Conservation (phyloP, 1,140 invertebrate genomes). For the Drosophila arizonae region DNA sequence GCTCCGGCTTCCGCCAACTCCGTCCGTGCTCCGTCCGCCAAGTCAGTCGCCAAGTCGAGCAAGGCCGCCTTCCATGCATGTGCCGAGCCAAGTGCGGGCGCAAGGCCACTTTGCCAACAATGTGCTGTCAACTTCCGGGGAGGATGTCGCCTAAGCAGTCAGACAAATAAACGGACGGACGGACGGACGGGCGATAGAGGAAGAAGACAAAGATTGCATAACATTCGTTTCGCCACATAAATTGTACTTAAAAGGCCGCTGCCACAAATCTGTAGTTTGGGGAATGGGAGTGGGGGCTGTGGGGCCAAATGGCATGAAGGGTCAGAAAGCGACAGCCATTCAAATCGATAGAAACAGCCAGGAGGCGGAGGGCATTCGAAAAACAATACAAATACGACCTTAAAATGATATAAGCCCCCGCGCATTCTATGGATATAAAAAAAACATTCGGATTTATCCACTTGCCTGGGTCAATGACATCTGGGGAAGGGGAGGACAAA, state of each 20-base stretch:
- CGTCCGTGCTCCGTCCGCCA: neutral
- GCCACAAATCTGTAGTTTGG: conserved; percentile 64
- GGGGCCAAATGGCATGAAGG: conserved; percentile 22
- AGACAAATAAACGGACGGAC: conserved; percentile 72
- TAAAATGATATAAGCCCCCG: conserved; percentile 20
- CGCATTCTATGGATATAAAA: conserved; percentile 5
- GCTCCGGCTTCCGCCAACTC: conserved; percentile 68
- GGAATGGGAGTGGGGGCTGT: conserved; percentile 1
- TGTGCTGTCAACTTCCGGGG: conserved; percentile 80
- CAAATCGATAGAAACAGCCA: conserved; percentile 40
- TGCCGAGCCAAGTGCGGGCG: conserved; percentile 52
- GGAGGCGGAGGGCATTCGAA: conserved; percentile 41
- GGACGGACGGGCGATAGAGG: conserved; percentile 22
- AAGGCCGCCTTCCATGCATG: conserved; percentile 62
- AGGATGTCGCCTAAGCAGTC: conserved; percentile 76
- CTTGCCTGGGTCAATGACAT: conserved; percentile 23
- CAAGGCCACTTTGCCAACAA: conserved; percentile 81
- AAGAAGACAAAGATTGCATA: conserved; percentile 71
- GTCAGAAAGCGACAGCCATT: conserved; percentile 38
- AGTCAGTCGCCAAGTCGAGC: conserved; percentile 70
- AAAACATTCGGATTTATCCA: conserved; percentile 10
- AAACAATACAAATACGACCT: conserved; percentile 44
- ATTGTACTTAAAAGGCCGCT: conserved; percentile 80
- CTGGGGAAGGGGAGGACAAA: neutral
- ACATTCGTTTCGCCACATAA: conserved; percentile 81